Evolutionary conservation across 2,113 vertebrate genomes (phyloP), one percentile per base, ranked within the genome.

Genomic region (Lates calcarifer): DNA sequence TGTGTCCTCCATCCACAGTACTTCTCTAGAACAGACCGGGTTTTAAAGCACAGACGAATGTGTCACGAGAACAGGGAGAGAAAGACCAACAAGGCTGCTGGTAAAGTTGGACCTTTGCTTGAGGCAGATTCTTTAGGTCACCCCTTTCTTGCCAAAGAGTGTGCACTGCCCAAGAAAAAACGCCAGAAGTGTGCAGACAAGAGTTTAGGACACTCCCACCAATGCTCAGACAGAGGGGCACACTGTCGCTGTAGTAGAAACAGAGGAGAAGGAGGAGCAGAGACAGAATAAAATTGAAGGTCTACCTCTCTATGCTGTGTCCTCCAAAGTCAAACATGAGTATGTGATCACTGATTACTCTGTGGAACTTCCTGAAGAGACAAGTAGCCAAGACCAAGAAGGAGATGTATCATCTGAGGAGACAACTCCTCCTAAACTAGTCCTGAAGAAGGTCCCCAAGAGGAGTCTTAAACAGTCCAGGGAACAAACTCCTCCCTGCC

Each of bases 1-100:
- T 61, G 22, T 89, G 20, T 62, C 12, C 29, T 85, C 75, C 82
- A 6, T 90, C 67, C 71, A 62, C 93, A 99, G 98, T 99, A 96
- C 95, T 99, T 99, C 93, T 99, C 98, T 90, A 97, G 98, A 94
- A 99, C 98, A 11, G 98, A 99, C 91, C 95, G 98, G 72, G 98
- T 99, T 72, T 94, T 99, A 92, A 99, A 99, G 94, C 98, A 99
- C 94, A 98, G 98, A 91, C 96, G 98, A 77, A 99, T 99, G 98
- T 99, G 98, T 96, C 98, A 99, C 84, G 97, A 99, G 93, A 99
- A 98, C 92, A 95, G 97, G 20, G 97, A 99, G 85, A 96, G 96
- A 90, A 98, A 97, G 88, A 92, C 93, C 6, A 96, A 95, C 88
- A 98, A 97, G 94, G 94, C 95, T 80, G 95, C 95, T 76, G 95